Evolutionary conservation across 2,888 invertebrate genomes (phyloP), one percentile per base, ranked within the genome.

Genomic region (Leptodirus hochenwartii): DNA sequence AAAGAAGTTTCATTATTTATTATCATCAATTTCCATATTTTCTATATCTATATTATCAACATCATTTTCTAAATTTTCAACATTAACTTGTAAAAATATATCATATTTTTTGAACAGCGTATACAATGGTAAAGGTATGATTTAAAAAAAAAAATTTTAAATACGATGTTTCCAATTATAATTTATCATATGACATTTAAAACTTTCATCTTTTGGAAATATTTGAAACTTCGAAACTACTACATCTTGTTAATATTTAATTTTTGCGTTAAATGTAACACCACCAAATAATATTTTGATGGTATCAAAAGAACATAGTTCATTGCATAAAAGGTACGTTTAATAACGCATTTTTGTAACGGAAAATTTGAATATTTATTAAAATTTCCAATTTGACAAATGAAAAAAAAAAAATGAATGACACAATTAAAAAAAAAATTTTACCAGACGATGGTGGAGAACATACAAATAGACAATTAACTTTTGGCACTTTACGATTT

Each of bases 371-470:
- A 20, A 28, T 17, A 28, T 28, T 28, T 28, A 17, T 4, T 5
- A 28, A 28, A 17, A 28, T 28, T 28, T 10, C 28, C 28, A 17
- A 28, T 28, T 28, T 28, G 16, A 5, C 28, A 17, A 17, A 28
- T 17, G 9, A 15, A 26, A 26, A 26, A 26, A 26, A n/a, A 26
- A 26, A 13, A 26, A 9, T 5, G 8, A 13, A 13, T n/a, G 15
- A 11, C 5, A 14, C 27, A 26, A 15, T 9, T 15, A 26, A 26
- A 11, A 26, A 26, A 14, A 13, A 13, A 12, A n/a, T 13, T 24
- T 24, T 24, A 13, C 15, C 27, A 14, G 27, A 9, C 22, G 22
- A 12, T 22, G 29, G 29, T 11, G 29, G 22, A 14, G 29, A 29
- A n/a, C 22, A 5, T 11, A 22, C 13, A 25, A 25, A 23, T 11